Conservation (phyloP, 2,888 invertebrate species). For the Bombyx huttoni region DNA sequence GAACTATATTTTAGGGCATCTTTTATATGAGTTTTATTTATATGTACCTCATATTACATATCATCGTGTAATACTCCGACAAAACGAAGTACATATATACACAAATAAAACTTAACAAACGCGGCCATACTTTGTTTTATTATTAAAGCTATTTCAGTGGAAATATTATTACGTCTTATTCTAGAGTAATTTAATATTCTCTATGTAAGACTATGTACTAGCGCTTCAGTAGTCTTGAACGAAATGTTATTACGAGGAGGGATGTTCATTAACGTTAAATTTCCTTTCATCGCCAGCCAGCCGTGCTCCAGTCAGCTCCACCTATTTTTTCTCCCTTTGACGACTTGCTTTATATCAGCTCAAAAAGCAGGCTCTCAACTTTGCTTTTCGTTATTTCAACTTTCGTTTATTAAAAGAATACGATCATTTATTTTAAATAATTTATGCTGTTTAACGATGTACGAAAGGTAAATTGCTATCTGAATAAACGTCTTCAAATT, state of each 20-base stretch:
- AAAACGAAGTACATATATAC: too few species aligned
- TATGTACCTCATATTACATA: too few species aligned
- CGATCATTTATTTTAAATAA: constrained; percentile 4
- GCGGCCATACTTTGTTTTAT: neutral
- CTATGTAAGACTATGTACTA: constrained; percentile 10
- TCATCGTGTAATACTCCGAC: too few species aligned
- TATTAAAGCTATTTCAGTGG: constrained; percentile 1
- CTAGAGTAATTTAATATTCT: constrained; percentile 19
- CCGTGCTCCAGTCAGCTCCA: constrained; percentile 13
- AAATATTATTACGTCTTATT: constrained; percentile 8
- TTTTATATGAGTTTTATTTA: too few species aligned
- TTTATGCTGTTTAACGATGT: neutral
- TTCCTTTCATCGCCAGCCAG: constrained; percentile 23
- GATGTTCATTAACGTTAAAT: constrained; percentile 26
- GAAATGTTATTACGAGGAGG: constrained; percentile 19
- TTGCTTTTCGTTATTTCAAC: constrained; percentile 6
- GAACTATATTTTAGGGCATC: too few species aligned
- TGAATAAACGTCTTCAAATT: neutral
- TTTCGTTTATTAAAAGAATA: constrained; percentile 11
- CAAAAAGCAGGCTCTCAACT: constrained; percentile 7
- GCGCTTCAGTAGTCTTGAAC: constrained; percentile 11
- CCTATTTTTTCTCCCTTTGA: constrained; percentile 19
- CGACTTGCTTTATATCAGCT: constrained; percentile 16
- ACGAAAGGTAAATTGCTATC: neutral
- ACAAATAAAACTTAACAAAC: too few species aligned